Conservation (phyloP, 1,140 invertebrate species). For the Mycetomoellerius zeteki region DNA sequence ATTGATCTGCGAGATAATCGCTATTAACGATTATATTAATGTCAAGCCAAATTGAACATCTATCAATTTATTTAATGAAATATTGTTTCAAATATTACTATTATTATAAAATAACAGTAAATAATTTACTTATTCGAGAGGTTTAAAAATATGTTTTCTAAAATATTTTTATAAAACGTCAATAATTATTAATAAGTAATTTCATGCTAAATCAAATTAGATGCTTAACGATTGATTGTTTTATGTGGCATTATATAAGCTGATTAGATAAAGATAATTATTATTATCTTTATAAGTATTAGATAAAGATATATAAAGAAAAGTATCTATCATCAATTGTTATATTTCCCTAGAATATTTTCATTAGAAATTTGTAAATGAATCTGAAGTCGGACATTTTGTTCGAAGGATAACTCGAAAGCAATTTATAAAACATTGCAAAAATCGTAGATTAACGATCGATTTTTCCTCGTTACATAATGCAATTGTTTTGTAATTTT, state of each 20-base stretch:
- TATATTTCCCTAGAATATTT: neutral
- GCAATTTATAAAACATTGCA: neutral
- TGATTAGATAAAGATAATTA: too few relatives aligned
- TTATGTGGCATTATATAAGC: too few relatives aligned
- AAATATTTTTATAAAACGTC: conserved; percentile 14
- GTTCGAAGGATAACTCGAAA: neutral
- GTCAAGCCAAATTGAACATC: conserved; percentile 25
- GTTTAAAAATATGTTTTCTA: neutral
- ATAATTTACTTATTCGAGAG: conserved; percentile 2
- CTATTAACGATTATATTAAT: neutral
- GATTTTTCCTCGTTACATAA: neutral
- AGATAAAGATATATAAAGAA: neutral
- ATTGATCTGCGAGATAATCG: conserved; percentile 64
- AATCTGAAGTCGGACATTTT: neutral
- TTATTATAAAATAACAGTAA: neutral
- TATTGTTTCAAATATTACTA: neutral
- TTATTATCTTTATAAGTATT: too few relatives aligned
- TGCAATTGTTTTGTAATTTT: neutral
- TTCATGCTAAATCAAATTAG: neutral
- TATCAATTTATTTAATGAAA: conserved; percentile 45
- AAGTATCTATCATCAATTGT: neutral
- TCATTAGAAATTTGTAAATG: neutral
- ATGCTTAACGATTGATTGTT: conserved; percentile 3
- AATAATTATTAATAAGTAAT: conserved; percentile 2
- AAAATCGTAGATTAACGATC: conserved; percentile 11